A percentile compares a stretch with the other conserved stretches of the same genome.
These are phyloP conservation scores for Hedya salicella DNA, from an alignment of 2,888 invertebrate genomes.

Conservation along the genomic window DNA sequence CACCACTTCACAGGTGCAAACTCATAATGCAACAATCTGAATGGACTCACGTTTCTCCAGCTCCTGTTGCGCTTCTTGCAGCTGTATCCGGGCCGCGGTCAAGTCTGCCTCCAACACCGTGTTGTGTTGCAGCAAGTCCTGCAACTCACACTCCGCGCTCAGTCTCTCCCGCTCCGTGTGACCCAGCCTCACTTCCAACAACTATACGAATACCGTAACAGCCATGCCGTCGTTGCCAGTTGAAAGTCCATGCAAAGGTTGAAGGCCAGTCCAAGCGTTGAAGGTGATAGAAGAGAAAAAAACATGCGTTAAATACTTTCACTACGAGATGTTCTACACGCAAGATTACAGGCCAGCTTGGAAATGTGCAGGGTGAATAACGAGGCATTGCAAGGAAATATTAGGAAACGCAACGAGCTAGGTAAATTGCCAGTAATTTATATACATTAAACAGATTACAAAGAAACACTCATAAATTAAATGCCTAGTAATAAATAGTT, in stretches of 20 bases:
- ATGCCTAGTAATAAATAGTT: background rate
- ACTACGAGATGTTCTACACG: background rate
- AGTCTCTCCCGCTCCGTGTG: slow-evolving; percentile 87
- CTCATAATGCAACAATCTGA: background rate
- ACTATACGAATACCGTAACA: slow-evolving; percentile 70
- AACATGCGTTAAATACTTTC: slow-evolving; percentile 41
- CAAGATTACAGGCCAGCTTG: background rate
- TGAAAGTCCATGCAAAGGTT: slow-evolving; percentile 36
- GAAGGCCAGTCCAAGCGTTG: slow-evolving; percentile 17
- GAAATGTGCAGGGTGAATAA: background rate
- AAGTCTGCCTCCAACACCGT: slow-evolving; percentile 86
- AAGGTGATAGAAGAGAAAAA: slow-evolving; percentile 38
- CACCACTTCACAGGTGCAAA: no score
- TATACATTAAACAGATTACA: background rate
- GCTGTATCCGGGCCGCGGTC: slow-evolving; percentile 78
- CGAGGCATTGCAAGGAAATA: background rate
- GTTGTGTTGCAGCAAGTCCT: slow-evolving; percentile 88
- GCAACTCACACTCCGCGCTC: slow-evolving; percentile 86
- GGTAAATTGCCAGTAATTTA: no score
- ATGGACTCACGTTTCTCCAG: slow-evolving; percentile 72
- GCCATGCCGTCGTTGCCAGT: slow-evolving; percentile 20
- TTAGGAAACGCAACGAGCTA: no score
- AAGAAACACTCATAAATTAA: no score
- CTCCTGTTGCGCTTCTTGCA: slow-evolving; percentile 68
- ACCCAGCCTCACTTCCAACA: slow-evolving; percentile 86